Percentiles rank a stretch among this genome's conserved stretches.
Evolutionary conservation across 2,888 invertebrate species (phyloP).

Genomic region (Dryadula phaetusa): DNA sequence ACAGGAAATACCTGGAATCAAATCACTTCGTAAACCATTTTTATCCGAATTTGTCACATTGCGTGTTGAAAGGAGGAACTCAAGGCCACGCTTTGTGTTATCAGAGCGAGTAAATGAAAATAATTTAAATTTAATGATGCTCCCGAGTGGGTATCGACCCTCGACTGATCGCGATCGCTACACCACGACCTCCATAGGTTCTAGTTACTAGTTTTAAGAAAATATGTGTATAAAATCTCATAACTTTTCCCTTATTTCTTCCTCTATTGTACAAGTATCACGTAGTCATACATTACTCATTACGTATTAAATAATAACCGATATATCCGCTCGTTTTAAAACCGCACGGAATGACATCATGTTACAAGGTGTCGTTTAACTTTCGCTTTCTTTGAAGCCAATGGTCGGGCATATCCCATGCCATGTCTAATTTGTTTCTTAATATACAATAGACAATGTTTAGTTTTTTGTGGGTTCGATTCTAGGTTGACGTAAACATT

Average conservation of each 20-base stretch:
- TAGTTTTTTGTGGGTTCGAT: neutral
- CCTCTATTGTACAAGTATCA: neutral
- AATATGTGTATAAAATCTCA: neutral
- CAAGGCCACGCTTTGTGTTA: too few relatives aligned
- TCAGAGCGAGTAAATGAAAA: too few relatives aligned
- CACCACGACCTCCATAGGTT: too few relatives aligned
- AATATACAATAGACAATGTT: slow-evolving; percentile 10
- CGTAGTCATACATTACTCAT: neutral
- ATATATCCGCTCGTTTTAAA: slow-evolving; percentile 7
- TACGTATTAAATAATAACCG: neutral
- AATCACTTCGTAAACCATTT: too few relatives aligned
- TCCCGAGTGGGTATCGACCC: too few relatives aligned
- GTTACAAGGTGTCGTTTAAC: slow-evolving; percentile 16
- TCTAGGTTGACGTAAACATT: neutral
- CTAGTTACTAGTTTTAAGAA: too few relatives aligned
- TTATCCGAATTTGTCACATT: too few relatives aligned
- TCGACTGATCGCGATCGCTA: too few relatives aligned
- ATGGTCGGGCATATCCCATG: neutral
- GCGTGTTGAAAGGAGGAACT: too few relatives aligned
- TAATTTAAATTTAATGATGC: too few relatives aligned
- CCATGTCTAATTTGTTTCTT: neutral
- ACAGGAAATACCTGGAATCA: too few relatives aligned
- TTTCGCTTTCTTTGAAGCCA: slow-evolving; percentile 26
- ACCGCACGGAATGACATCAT: slow-evolving; percentile 20
- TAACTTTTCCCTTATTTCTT: neutral